These are phyloP conservation scores for Creontiades dilutus DNA, from an alignment of 2,888 invertebrate genomes.

Conservation along the genomic window DNA sequence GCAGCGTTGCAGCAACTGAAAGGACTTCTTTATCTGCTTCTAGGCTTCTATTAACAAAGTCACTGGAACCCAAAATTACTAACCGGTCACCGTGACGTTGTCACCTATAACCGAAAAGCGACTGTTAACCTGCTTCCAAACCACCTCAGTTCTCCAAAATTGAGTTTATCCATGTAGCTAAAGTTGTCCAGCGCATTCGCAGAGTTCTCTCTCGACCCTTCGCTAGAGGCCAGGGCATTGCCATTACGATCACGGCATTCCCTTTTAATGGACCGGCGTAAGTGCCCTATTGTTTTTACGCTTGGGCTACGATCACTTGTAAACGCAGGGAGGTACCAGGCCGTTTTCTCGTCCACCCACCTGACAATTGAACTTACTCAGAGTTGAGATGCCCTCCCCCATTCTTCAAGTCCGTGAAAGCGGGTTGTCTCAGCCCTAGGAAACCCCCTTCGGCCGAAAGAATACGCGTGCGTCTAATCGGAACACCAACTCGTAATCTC, in stretches of 20 bases:
- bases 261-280: background rate
- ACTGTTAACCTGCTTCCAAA: too few species aligned
- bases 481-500: background rate
- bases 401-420: background rate
- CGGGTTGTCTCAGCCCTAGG: background rate
- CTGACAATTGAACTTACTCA: background rate
- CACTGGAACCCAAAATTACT: too few species aligned
- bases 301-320: conserved; percentile 37
- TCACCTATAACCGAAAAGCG: too few species aligned
- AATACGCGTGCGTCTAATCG: background rate
- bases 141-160: too few species aligned
- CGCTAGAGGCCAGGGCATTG: too few species aligned
- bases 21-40: too few species aligned
- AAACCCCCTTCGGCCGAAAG: background rate
- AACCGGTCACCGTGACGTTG: too few species aligned
- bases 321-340: background rate
- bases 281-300: conserved; percentile 40
- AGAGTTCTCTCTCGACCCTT: too few species aligned
- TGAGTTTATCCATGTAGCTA: too few species aligned
- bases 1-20: too few species aligned
- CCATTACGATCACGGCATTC: background rate
- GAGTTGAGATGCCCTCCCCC: background rate
- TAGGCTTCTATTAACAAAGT: too few species aligned
- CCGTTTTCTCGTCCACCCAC: conserved; percentile 33
- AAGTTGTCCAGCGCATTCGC: too few species aligned